A percentile compares a stretch with the other conserved stretches of the same genome.
Evolutionary conservation across 2,797 vertebrate species (phyloP).

Genomic region (Acanthis flammea): DNA sequence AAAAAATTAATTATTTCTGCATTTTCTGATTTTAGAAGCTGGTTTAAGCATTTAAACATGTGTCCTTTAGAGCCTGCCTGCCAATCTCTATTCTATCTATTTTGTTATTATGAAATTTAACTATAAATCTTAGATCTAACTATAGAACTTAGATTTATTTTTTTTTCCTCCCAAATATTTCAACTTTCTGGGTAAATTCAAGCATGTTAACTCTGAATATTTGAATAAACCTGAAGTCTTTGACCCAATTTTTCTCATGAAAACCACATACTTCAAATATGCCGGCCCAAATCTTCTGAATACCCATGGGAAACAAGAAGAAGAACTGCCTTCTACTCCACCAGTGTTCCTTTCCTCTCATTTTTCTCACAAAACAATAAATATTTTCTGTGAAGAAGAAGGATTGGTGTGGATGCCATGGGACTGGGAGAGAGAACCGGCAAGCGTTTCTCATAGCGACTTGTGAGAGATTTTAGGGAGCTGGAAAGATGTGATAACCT

Average conservation of each 20-base stretch:
- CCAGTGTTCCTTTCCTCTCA: background rate
- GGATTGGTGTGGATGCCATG: background rate
- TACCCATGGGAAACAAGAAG: background rate
- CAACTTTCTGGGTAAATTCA: background rate
- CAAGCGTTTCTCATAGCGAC: too few relatives aligned
- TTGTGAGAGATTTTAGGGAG: too few relatives aligned
- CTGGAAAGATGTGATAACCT: too few relatives aligned
- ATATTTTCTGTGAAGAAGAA: background rate
- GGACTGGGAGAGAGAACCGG: too few relatives aligned
- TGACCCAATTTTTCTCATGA: background rate
- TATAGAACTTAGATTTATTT: background rate
- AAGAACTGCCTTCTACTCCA: background rate
- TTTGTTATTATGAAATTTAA: background rate
- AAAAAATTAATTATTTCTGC: fast-evolving
- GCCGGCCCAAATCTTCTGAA: background rate
- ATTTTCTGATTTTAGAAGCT: background rate
- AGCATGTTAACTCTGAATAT: background rate
- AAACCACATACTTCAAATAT: background rate
- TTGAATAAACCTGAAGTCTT: background rate
- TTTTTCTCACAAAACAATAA: background rate
- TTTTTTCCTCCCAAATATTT: background rate
- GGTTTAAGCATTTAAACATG: background rate
- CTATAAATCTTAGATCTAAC: background rate
- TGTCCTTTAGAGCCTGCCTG: background rate
- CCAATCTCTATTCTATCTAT: background rate